Evolutionary conservation across 2,797 vertebrate species (phyloP), one percentile per base, ranked within the genome.

Genomic region (Arremon aurantiirostris): DNA sequence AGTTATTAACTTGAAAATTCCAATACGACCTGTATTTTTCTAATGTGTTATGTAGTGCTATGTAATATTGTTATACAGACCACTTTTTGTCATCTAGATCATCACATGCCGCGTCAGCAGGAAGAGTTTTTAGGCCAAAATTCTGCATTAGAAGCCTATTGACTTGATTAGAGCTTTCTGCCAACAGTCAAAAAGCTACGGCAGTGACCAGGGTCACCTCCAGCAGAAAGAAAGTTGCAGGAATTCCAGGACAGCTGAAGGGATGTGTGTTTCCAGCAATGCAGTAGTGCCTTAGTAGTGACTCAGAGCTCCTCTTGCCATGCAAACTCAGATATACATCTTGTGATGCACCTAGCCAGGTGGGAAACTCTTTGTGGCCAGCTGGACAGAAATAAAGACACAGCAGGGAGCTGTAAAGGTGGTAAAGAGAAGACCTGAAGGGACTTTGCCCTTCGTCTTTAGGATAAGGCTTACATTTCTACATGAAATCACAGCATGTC

Each of bases 261-360:
- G 0, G 1, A 10, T 10, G 8, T 28, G 11, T 35, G 3, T 59
- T 82, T 82, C 55, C 53, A 76, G 27, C 8, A 72, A 2, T 19
- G 27, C 5, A 46, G 11, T 9, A 57, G 14, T 12, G 32, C 19
- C 35, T 76, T 61, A 60, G n/a, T 12, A 28, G 26, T 0, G 4
- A 57, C 61, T 86, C 0, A 0, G 19, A 50, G 8, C 39, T 53
- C 32, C 4, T 65, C 28, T 77, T 57, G 16, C 16, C 6, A 4
- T 55, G 3, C 21, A 57, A 53, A 15, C 68, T 73, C 57, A 70
- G 27, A 34, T 12, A 68, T 37, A 9, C 4, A 28, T 39, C 24
- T 49, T 22, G 17, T 79, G 60, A 81, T 14, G 21, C 42, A 53
- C 37, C 27, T 30, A 57, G 3, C 6, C 41, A 52, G 17, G 47